Percentiles rank a stretch among this genome's conserved stretches.
These are phyloP conservation scores for Octopus sinensis DNA, from an alignment of 1,140 invertebrate genomes.

Conservation along the genomic window DNA sequence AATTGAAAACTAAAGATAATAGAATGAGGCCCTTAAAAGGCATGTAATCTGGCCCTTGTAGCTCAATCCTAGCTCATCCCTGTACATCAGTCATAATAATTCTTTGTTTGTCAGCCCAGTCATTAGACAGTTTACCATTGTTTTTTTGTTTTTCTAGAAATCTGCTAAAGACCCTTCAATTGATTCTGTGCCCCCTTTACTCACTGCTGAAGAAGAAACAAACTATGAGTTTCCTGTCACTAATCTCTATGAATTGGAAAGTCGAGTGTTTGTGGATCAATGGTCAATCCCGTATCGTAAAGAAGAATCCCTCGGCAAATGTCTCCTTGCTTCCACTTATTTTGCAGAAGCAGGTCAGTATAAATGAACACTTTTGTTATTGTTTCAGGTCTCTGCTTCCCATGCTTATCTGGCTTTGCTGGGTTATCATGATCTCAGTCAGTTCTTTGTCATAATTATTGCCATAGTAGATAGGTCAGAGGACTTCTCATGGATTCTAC, in stretches of 20 bases:
- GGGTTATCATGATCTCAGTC: too few relatives aligned
- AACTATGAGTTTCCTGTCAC: slow-evolving; percentile 59
- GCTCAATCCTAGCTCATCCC: too few relatives aligned
- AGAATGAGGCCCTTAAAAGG: too few relatives aligned
- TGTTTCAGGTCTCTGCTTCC: not conserved
- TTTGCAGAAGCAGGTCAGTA: slow-evolving; percentile 57
- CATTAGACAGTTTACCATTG: too few relatives aligned
- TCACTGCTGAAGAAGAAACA: slow-evolving; percentile 22
- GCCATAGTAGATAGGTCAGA: too few relatives aligned
- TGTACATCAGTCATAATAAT: too few relatives aligned
- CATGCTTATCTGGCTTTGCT: too few relatives aligned
- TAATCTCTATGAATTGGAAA: slow-evolving; percentile 62
- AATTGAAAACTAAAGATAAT: too few relatives aligned
- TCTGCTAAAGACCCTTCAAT: not conserved
- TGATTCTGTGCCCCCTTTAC: not conserved
- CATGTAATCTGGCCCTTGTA: too few relatives aligned
- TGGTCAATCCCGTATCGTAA: slow-evolving; percentile 65
- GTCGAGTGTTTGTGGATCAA: slow-evolving; percentile 61
- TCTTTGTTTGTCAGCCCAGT: too few relatives aligned
- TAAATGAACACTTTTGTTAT: not conserved
- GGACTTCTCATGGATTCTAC: too few relatives aligned
- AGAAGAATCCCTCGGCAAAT: slow-evolving; percentile 62
- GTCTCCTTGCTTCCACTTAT: slow-evolving; percentile 58
- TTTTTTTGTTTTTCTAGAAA: slow-evolving; percentile 6
- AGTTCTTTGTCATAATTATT: too few relatives aligned